Evolutionary conservation across 23 tunicate species (phyloP), one percentile per base, ranked within the genome.

Genomic region (Oikopleura dioica): DNA sequence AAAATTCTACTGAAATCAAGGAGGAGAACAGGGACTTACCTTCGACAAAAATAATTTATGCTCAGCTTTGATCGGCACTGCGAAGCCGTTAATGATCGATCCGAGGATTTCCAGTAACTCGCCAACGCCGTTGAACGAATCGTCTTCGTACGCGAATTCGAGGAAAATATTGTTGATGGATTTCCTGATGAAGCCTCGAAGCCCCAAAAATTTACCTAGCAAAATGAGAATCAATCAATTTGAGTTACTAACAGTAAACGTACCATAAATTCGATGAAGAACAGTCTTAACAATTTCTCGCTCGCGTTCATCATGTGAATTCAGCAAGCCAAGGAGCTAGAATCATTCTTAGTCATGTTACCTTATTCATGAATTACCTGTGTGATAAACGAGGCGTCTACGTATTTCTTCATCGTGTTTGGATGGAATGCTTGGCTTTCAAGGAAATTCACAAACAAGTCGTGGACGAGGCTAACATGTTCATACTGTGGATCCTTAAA

Each of bases 61-160:
- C 76, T 89, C 91, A 26, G 68, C 80, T 55, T 89, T 89, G 1
- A 84, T 37, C 29, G 96, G 96, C 36, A 79, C 67, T 0, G 80
- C 84, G 44, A 78, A 89, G 37, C 96, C 96, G 63, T 84, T 89
- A 35, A 89, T 89, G n/a, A 89, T 82, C 76, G 89, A 84, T 1
- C 96, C 96, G 35, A 89, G 38, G 2, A 89, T 87, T 80, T 89
- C 96, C 51, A 89, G 63, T 21, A 89, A 80, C 38, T 89, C 96
- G 0, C 89, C 85, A 38, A 81, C 75, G 0, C 96, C 96, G 24
- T 85, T 81, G 38, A 81, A 82, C n/a, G 79, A 59, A 0, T 80
- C 31, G 36, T 83, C 80, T 35, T 82, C 96, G 38, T 80, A 82
- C 26, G 80, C 50, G 36, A 78, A 75, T 38, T 82, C 86, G 28